phyloP scores from a whole-genome alignment of 2,888 invertebrate species.

The Drosophila kokeensis region DNA sequence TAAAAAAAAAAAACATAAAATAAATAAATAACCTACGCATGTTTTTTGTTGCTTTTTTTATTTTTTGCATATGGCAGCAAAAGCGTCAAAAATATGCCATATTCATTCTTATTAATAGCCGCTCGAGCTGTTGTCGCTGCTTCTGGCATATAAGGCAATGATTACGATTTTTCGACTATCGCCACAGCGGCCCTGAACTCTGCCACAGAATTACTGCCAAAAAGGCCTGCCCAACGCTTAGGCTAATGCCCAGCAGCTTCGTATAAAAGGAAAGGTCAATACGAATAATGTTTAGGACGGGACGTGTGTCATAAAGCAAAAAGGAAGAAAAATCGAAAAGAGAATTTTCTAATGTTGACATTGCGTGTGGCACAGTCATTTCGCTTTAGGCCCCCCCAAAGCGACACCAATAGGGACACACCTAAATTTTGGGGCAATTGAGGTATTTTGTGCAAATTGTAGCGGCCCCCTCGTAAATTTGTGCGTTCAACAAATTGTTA shows the following conservation, averaged over 20 bases:
- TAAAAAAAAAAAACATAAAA: neutral
- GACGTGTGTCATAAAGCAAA: conserved; percentile 51
- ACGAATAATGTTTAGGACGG: conserved; percentile 59
- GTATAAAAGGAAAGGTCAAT: conserved; percentile 63
- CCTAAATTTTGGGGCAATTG: conserved; percentile 5
- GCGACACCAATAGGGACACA: conserved; percentile 14
- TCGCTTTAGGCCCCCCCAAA: conserved; percentile 10
- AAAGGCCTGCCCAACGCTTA: conserved; percentile 27
- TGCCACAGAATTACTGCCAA: conserved; percentile 27
- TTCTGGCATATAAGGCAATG: conserved; percentile 37
- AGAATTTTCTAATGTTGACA: conserved; percentile 44
- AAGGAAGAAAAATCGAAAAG: neutral
- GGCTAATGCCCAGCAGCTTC: conserved; percentile 50
- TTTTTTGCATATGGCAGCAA: conserved; percentile 42
- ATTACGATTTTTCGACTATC: conserved; percentile 32
- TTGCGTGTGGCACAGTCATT: conserved; percentile 61
- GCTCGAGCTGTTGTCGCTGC: conserved; percentile 27
- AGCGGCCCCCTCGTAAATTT: conserved; percentile 1
- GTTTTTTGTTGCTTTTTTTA: conserved; percentile 5
- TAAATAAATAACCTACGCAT: conserved; percentile 3
- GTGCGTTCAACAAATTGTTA: conserved; percentile 31
- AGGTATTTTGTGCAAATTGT: conserved; percentile 1
- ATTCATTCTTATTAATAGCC: conserved; percentile 64
- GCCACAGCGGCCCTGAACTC: conserved; percentile 59
- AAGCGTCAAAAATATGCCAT: conserved; percentile 54